Conservation (phyloP, 1,140 invertebrate species). For the Zaprionus davidi region DNA sequence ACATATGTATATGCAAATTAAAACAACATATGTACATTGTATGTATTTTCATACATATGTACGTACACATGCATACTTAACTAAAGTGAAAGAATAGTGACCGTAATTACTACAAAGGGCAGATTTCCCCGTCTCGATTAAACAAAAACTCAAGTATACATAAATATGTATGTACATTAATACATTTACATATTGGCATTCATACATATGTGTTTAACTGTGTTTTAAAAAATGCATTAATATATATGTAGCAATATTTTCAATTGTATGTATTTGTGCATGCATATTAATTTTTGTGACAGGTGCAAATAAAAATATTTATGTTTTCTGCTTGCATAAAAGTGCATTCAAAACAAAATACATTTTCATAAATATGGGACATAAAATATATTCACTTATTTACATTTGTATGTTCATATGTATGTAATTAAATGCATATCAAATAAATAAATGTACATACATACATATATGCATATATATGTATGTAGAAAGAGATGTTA, state of each 20-base stretch:
- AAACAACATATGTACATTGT: too few species aligned
- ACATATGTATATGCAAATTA: not conserved
- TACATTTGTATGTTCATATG: slow-evolving; percentile 8
- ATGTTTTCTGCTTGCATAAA: not conserved
- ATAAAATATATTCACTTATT: slow-evolving; percentile 1
- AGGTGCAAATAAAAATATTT: not conserved
- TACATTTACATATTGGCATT: not conserved
- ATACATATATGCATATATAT: too few species aligned
- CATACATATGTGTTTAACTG: too few species aligned
- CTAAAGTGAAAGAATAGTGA: slow-evolving; percentile 33
- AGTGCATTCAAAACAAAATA: not conserved
- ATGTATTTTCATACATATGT: not conserved
- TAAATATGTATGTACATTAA: not conserved
- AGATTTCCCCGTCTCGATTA: slow-evolving; percentile 32
- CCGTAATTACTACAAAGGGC: slow-evolving; percentile 24
- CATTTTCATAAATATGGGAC: not conserved
- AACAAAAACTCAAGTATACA: slow-evolving; percentile 1
- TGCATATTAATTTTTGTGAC: not conserved
- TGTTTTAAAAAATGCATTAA: not conserved
- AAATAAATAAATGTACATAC: too few species aligned
- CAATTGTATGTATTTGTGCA: slow-evolving; percentile 4
- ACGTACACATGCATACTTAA: not conserved
- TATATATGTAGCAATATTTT: not conserved
- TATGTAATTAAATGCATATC: not conserved
- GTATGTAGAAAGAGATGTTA: too few species aligned